Evolutionary conservation across 2,797 vertebrate genomes (phyloP), one percentile per base, ranked within the genome.

Genomic region (Erethizon dorsatum): DNA sequence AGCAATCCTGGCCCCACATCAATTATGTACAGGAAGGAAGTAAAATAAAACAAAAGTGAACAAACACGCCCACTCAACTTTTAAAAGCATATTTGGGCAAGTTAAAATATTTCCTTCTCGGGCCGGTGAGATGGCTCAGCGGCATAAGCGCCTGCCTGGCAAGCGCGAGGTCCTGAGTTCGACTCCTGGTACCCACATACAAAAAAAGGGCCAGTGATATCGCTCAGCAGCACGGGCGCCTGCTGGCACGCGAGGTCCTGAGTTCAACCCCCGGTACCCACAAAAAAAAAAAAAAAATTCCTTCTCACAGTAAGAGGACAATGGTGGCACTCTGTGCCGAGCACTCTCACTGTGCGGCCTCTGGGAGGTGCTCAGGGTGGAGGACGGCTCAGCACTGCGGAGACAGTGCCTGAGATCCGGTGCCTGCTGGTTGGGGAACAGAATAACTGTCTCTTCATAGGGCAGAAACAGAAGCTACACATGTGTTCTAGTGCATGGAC

Each of bases 101-200:
- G 54, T 93, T 52, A 90, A 83, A 84, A 14, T 71, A 83, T 26
- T 26, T 71, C n/a, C 83, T 84, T 50, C 50, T 63, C 31, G 37
- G 37, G 37, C 37, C 37, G 37, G 37, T 41, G 37, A 41, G 37
- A 41, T 41, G 37, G 37, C 37, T 41, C 37, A 41, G 37, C 37
- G 37, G 37, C 37, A 41, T 41, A 41, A 41, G 37, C 37, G 37
- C 37, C 37, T 41, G 37, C 37, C 37, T 41, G 37, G 37, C 37
- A 41, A 41, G 37, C 37, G 37, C 37, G 2, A 41, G 37, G 37
- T 41, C 2, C 37, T 41, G 37, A 41, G 37, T 41, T 41, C 37
- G 37, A 41, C 37, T 41, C 37, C 37, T 41, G 37, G 37, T 41
- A 41, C 37, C 37, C 37, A 41, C 37, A 41, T 41, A 41, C 37